Conservation (phyloP, 2,888 invertebrate genomes). For the Resseliella maxima region DNA sequence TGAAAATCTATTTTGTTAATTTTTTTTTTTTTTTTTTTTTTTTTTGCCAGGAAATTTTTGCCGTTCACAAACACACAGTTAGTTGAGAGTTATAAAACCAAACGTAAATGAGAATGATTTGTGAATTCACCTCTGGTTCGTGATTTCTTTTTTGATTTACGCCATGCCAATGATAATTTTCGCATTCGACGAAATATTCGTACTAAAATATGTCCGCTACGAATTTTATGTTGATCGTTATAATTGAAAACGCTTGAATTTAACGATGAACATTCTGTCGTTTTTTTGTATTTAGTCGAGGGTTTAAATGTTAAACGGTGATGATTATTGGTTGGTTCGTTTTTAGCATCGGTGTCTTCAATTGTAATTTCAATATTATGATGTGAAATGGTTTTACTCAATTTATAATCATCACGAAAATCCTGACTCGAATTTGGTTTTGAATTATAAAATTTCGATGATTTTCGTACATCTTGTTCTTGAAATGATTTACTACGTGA, state of each 20-base stretch:
- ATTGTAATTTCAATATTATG: conserved; percentile 67
- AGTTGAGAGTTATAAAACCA: conserved; percentile 18
- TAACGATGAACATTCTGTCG: not conserved
- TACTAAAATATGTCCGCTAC: conserved; percentile 64
- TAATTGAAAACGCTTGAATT: not conserved
- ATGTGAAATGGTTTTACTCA: conserved; percentile 62
- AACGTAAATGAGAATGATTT: conserved; percentile 57
- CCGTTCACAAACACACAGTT: not conserved
- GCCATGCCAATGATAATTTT: conserved; percentile 66
- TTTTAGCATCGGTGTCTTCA: conserved; percentile 66
- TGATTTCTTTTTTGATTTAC: conserved; percentile 66
- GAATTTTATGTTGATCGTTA: conserved; percentile 26
- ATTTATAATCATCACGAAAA: conserved; percentile 63
- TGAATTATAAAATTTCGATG: conserved; percentile 59
- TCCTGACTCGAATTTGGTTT: conserved; percentile 62
- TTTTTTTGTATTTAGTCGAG: not conserved
- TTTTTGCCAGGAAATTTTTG: no score
- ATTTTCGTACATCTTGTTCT: conserved; percentile 64
- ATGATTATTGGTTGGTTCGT: conserved; percentile 56
- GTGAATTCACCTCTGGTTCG: conserved; percentile 66
- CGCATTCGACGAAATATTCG: conserved; percentile 66
- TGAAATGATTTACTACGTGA: conserved; percentile 68
- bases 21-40: no score
- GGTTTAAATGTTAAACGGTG: not conserved
- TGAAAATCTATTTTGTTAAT: no score